Conservation (phyloP, 2,888 invertebrate species). For the Drosophila borealis region DNA sequence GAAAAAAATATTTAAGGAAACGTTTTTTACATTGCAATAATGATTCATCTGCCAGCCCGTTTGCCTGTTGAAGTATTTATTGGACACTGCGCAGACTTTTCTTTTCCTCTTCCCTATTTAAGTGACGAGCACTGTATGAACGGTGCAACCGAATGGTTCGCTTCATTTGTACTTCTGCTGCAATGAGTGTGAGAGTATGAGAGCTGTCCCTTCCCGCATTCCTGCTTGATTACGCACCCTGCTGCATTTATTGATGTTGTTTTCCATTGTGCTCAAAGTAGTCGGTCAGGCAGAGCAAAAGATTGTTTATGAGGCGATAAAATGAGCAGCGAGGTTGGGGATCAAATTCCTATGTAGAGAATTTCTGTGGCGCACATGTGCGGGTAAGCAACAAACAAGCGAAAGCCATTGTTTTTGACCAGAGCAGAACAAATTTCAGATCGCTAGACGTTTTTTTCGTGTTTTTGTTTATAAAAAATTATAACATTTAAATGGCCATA, state of each 20-base stretch:
- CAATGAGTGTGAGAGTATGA: constrained; percentile 5
- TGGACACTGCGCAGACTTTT: too few relatives aligned
- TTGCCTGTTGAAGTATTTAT: too few relatives aligned
- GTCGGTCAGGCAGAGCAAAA: constrained; percentile 32
- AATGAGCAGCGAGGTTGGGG: constrained; percentile 32
- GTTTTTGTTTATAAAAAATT: not conserved
- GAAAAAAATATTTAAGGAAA: too few relatives aligned
- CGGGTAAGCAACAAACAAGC: constrained; percentile 27
- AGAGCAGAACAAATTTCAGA: constrained; percentile 18
- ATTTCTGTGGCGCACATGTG: constrained; percentile 30
- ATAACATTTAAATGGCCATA: not conserved
- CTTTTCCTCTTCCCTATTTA: constrained; percentile 8
- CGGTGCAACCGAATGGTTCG: constrained; percentile 25
- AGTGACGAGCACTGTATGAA: constrained; percentile 8
- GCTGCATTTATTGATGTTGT: constrained; percentile 41
- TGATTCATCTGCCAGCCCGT: too few relatives aligned
- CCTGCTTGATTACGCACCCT: constrained; percentile 44
- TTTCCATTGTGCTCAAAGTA: constrained; percentile 32
- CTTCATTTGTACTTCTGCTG: constrained; percentile 42
- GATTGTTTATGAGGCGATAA: constrained; percentile 58
- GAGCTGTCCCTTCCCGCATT: constrained; percentile 32
- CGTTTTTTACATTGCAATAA: too few relatives aligned
- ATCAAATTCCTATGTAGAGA: constrained; percentile 37
- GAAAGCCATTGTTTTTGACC: constrained; percentile 41
- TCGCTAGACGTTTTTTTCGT: not conserved